Evolutionary conservation across 2,113 vertebrate species (phyloP).

Genomic region (Gymnorhina tibicen): DNA sequence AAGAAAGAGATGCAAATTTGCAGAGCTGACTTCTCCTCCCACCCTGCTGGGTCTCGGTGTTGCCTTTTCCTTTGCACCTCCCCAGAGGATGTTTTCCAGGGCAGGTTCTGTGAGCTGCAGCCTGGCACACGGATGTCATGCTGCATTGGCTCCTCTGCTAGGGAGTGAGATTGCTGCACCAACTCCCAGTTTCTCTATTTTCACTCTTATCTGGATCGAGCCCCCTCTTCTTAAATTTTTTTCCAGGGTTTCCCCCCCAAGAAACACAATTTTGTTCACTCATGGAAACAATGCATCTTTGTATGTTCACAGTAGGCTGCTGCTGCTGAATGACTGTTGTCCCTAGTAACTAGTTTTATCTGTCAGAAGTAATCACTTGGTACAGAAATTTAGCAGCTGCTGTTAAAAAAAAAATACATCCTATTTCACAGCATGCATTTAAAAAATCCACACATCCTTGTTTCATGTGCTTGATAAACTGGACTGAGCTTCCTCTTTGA

Average conservation of each 20-base stretch:
- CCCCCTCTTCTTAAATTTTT: not conserved
- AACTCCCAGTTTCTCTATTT: not conserved
- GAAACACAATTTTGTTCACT: not conserved
- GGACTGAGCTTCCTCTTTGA: not conserved
- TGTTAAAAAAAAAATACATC: not conserved
- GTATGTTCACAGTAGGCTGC: not conserved
- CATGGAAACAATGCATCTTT: not conserved
- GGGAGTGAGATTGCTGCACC: fast-evolving
- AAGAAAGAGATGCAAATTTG: not conserved
- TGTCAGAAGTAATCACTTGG: not conserved
- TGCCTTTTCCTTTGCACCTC: not conserved
- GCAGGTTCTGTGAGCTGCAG: not conserved
- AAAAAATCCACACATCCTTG: not conserved
- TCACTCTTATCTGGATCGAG: not conserved
- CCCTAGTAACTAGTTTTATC: not conserved
- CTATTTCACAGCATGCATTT: not conserved
- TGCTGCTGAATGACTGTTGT: not conserved
- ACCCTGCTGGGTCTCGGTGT: not conserved
- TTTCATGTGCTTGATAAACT: not conserved
- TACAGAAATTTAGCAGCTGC: not conserved
- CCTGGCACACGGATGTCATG: not conserved
- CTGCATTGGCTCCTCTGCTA: not conserved
- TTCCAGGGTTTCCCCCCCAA: not conserved
- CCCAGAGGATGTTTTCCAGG: not conserved
- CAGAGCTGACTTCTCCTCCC: not conserved